These are phyloP conservation scores for Conus canariensis DNA, from an alignment of 2,888 invertebrate genomes.

Conservation along the genomic window DNA sequence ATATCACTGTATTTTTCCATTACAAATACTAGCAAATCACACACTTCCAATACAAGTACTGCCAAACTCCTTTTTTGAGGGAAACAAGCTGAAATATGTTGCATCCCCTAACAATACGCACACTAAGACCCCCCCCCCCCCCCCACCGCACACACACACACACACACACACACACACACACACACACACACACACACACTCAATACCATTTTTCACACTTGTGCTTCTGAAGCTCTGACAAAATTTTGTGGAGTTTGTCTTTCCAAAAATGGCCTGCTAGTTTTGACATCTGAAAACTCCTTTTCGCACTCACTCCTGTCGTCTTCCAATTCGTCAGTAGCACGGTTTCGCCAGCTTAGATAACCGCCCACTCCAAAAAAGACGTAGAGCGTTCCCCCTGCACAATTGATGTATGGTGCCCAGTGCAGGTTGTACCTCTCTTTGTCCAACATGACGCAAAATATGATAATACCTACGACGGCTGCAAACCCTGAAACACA, in stretches of 20 bases:
- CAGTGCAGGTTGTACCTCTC: constrained; percentile 51
- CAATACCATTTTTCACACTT: background rate
- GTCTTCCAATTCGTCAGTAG: constrained; percentile 50
- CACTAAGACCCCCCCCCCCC: background rate
- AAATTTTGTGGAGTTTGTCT: constrained; percentile 41
- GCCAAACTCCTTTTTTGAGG: too few relatives aligned
- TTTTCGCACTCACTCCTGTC: constrained; percentile 44
- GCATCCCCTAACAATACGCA: background rate
- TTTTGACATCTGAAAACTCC: constrained; percentile 46
- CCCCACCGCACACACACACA: too few relatives aligned
- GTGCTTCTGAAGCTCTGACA: constrained; percentile 34
- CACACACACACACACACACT: too few relatives aligned
- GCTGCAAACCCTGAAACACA: constrained; percentile 52
- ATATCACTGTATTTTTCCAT: too few relatives aligned
- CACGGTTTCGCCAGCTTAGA: constrained; percentile 54
- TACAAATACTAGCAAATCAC: too few relatives aligned
- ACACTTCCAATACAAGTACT: too few relatives aligned
- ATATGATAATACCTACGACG: constrained; percentile 53
- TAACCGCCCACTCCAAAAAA: constrained; percentile 55
- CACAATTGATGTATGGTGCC: constrained; percentile 54
- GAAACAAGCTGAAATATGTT: too few relatives aligned
- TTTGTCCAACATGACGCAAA: constrained; percentile 55
- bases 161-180: too few relatives aligned
- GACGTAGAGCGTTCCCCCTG: constrained; percentile 52
- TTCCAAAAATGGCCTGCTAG: constrained; percentile 46